Conservation (phyloP, 2,797 vertebrate species). For the Tokudaia muenninki region DNA sequence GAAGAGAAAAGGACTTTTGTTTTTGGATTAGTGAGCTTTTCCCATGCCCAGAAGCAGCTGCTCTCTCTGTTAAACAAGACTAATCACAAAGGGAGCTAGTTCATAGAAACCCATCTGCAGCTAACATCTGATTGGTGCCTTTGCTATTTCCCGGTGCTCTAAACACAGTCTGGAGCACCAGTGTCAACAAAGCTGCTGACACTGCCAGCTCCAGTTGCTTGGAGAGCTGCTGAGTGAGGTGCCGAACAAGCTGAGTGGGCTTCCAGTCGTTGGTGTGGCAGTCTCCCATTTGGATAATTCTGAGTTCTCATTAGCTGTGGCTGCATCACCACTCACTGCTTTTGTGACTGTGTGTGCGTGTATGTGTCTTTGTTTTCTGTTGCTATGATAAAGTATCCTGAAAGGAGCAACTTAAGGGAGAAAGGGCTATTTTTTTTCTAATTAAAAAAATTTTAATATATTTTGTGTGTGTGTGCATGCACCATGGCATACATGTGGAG, state of each 20-base stretch:
- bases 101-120: background rate
- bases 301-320: background rate
- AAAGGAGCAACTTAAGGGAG: background rate
- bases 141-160: background rate
- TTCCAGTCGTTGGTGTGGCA: background rate
- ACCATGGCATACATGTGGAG: background rate
- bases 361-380: background rate
- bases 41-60: background rate
- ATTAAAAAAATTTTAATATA: background rate
- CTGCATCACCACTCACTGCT: background rate
- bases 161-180: background rate
- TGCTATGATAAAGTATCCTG: background rate
- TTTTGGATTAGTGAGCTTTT: conserved; percentile 26
- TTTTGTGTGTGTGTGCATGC: background rate
- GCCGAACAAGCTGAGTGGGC: background rate
- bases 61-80: background rate
- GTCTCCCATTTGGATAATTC: background rate
- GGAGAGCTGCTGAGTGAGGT: background rate
- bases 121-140: background rate
- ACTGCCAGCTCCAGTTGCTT: background rate
- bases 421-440: background rate
- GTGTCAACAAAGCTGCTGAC: background rate
- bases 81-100: background rate
- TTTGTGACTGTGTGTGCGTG: background rate
- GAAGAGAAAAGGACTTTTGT: background rate